Evolutionary conservation across 1,140 invertebrate genomes (phyloP).

Genomic region (Globodera rostochiensis): DNA sequence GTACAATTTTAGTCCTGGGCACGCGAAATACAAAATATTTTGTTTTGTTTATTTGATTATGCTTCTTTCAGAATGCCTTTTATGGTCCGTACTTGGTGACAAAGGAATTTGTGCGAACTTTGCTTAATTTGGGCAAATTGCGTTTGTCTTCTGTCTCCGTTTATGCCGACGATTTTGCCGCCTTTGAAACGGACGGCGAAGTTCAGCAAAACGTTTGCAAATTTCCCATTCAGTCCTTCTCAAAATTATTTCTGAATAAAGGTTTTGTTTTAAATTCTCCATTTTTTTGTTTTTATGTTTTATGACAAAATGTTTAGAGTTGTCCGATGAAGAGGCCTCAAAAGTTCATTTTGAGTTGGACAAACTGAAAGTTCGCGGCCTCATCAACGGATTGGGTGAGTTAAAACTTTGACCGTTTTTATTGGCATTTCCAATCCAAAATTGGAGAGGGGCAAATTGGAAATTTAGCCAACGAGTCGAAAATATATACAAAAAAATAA

Average conservation of each 20-base stretch:
- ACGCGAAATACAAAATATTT: background rate
- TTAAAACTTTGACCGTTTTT: background rate
- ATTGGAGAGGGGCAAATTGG: too few relatives aligned
- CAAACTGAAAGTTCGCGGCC: background rate
- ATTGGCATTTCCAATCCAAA: too few relatives aligned
- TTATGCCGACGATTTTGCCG: background rate
- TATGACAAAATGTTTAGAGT: background rate
- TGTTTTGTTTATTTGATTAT: background rate
- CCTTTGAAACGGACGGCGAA: background rate
- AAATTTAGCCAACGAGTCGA: too few relatives aligned
- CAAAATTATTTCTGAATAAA: background rate
- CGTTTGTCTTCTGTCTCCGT: background rate
- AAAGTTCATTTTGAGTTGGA: background rate
- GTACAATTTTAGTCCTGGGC: too few relatives aligned
- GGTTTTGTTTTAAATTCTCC: background rate
- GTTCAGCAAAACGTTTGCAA: background rate
- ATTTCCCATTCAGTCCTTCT: background rate
- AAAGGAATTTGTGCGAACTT: background rate
- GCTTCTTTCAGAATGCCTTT: background rate
- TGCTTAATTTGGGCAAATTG: background rate
- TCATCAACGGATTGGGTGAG: background rate
- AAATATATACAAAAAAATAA: too few relatives aligned
- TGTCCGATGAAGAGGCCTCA: background rate
- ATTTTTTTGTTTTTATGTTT: background rate
- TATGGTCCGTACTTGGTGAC: background rate